Conservation (phyloP, 2,113 vertebrate genomes). For the Nansenia antarctica region DNA sequence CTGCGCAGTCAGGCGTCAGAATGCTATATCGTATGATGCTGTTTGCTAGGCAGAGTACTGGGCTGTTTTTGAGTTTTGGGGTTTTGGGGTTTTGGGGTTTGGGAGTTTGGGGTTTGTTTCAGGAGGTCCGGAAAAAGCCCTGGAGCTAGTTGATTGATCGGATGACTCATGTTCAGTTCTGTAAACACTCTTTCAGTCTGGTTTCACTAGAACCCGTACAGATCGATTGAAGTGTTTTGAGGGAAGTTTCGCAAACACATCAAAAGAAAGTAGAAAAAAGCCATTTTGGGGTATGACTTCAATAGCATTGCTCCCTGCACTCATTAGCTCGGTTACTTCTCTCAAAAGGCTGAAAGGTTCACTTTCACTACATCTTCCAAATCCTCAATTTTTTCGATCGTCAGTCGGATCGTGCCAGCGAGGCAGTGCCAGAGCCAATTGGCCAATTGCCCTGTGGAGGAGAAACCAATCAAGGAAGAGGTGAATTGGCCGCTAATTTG, state of each 20-base stretch:
- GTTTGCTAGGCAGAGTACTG: too few relatives aligned
- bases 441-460: slow-evolving; percentile 30
- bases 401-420: slow-evolving; percentile 32
- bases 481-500: slow-evolving; percentile 49
- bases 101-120: too few relatives aligned
- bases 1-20: too few relatives aligned
- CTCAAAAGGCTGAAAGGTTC: neutral
- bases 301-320: too few relatives aligned
- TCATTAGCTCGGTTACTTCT: neutral
- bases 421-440: slow-evolving; percentile 27
- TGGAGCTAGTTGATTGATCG: too few relatives aligned
- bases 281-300: neutral
- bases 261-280: neutral
- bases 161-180: too few relatives aligned
- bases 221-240: neutral
- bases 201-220: neutral
- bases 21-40: too few relatives aligned
- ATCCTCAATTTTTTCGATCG: slow-evolving; percentile 36
- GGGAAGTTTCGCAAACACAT: neutral
- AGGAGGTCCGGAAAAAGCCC: too few relatives aligned
- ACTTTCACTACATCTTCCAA: slow-evolving; percentile 19
- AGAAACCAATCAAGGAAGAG: slow-evolving; percentile 50
- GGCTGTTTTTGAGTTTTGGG: too few relatives aligned
- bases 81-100: too few relatives aligned
- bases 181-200: neutral